phyloP scores from a whole-genome alignment of 2,113 vertebrate genomes.

The Prionailurus viverrinus region DNA sequence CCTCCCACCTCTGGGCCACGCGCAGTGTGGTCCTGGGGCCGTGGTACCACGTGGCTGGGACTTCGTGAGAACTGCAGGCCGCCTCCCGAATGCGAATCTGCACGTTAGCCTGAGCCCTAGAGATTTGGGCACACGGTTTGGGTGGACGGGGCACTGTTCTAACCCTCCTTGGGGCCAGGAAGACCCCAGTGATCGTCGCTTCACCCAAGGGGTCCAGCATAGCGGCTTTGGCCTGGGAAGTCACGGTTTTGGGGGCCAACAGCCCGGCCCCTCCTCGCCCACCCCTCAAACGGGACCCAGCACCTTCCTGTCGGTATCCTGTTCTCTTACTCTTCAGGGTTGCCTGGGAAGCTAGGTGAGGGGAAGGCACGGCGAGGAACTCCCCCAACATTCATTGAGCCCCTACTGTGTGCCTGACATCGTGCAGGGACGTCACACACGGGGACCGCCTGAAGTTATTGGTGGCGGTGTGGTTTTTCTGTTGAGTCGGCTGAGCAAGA shows the following conservation, averaged over 20 bases:
- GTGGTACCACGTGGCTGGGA: fast-evolving
- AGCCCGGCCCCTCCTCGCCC: neutral
- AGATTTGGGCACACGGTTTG: fast-evolving
- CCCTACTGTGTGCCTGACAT: neutral
- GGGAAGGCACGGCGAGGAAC: too few species aligned
- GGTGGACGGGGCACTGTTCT: neutral
- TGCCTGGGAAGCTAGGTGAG: neutral
- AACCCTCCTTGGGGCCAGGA: neutral
- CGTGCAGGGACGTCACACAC: fast-evolving
- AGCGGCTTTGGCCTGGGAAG: neutral
- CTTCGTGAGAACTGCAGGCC: neutral
- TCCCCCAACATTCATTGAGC: fast-evolving
- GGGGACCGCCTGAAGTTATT: fast-evolving
- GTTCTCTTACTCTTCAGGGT: neutral
- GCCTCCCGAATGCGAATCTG: neutral
- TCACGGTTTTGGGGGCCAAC: neutral
- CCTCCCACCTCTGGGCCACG: neutral
- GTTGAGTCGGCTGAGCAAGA: neutral
- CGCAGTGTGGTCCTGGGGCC: neutral
- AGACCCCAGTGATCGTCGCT: neutral
- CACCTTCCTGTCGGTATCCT: fast-evolving
- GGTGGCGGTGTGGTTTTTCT: neutral
- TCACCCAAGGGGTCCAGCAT: too few species aligned
- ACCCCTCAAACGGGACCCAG: neutral
- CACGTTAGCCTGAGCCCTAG: fast-evolving